Conservation (phyloP, 2,113 vertebrate genomes). For the Cricetomys ansorgei region DNA sequence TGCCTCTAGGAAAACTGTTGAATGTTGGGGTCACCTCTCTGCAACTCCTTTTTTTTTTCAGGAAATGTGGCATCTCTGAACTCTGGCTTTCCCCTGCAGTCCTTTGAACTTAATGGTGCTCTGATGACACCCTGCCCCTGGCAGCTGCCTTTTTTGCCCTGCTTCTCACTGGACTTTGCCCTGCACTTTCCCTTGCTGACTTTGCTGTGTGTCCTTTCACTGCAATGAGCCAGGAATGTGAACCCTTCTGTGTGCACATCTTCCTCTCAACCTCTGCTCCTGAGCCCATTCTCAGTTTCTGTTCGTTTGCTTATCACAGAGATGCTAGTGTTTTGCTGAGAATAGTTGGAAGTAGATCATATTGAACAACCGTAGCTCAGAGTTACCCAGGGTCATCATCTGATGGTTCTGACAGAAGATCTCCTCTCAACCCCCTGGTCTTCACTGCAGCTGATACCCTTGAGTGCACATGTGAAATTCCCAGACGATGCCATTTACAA, state of each 20-base stretch:
- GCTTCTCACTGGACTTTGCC: conserved; percentile 55
- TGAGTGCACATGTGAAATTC: not conserved
- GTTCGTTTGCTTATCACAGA: not conserved
- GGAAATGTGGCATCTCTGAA: conserved; percentile 62
- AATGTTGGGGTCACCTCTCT: conserved; percentile 56
- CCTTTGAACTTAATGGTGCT: conserved; percentile 65
- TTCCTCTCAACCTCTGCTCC: not conserved
- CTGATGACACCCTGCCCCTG: conserved; percentile 51
- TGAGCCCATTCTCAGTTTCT: conserved; percentile 5
- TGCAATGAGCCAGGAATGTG: not conserved
- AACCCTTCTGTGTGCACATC: not conserved
- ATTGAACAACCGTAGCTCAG: not conserved
- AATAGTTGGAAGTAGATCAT: not conserved
- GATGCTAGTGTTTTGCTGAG: not conserved
- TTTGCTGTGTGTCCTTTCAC: conserved; percentile 70
- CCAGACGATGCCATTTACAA: not conserved
- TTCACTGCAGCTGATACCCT: not conserved
- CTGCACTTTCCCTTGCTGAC: conserved; percentile 51
- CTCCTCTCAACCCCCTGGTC: not conserved
- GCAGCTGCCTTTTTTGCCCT: conserved; percentile 59
- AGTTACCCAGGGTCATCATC: not conserved
- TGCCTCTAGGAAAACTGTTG: not conserved
- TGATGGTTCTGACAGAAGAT: not conserved
- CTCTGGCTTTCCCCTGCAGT: conserved; percentile 49
- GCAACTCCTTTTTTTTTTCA: conserved; percentile 68